Evolutionary conservation across 2,888 invertebrate species (phyloP).

Genomic region (Pemphredon lugubris): DNA sequence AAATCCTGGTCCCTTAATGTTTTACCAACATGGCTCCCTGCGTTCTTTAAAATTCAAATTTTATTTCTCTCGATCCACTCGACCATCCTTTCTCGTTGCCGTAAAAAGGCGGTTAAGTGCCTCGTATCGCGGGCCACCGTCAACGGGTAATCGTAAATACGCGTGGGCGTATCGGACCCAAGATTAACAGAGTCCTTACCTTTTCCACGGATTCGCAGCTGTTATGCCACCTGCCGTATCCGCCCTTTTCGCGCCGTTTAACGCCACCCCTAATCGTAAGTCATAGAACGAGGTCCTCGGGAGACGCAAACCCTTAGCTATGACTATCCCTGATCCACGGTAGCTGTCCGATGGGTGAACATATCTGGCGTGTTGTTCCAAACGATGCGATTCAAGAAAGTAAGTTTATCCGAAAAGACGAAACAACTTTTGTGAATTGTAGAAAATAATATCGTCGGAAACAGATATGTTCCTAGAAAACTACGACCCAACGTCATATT

Average conservation of each 20-base stretch:
- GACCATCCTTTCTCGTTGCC: too few species aligned
- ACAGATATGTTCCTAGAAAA: too few species aligned
- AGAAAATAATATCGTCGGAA: too few species aligned
- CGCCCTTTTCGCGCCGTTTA: slow-evolving; percentile 74
- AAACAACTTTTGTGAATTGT: too few species aligned
- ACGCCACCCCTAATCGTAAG: slow-evolving; percentile 71
- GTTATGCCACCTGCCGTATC: slow-evolving; percentile 73
- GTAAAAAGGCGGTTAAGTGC: background rate
- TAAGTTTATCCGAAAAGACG: too few species aligned
- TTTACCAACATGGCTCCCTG: too few species aligned
- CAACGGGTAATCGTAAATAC: slow-evolving; percentile 37
- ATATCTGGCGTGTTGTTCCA: too few species aligned
- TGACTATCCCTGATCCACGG: slow-evolving; percentile 52
- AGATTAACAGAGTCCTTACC: slow-evolving; percentile 62
- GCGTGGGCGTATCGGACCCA: slow-evolving; percentile 65
- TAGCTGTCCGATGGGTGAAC: slow-evolving; percentile 16
- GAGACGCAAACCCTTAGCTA: slow-evolving; percentile 42
- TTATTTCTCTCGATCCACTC: too few species aligned
- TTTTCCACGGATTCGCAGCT: slow-evolving; percentile 73
- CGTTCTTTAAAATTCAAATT: too few species aligned
- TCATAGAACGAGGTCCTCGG: slow-evolving; percentile 41
- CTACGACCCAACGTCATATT: too few species aligned
- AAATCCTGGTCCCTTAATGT: too few species aligned
- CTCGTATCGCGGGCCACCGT: background rate
- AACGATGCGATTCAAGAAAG: too few species aligned